Base-by-base conservation (phyloP, 2,888 invertebrate species). In the Pecten maximus region DNA sequence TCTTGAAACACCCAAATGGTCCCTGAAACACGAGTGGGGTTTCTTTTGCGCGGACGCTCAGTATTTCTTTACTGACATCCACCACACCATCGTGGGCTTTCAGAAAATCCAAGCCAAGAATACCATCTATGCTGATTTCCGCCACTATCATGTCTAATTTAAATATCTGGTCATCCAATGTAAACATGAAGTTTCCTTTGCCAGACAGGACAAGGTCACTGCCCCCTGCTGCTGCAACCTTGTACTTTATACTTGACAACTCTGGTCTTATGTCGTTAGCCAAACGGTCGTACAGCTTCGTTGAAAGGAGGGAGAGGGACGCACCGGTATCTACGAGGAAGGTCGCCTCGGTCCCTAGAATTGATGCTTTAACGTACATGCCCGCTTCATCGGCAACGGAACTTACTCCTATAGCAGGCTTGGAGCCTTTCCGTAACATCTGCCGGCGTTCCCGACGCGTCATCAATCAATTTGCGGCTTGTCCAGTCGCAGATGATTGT, bases 41-140 rank as follows among this genome's bases (percentile, higher is more conserved):
- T 0, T 15, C 40, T 23, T 87, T 28, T 15, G 54, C 87, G 28
- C 88, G 8, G 6, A 91, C 40, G 8, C 15, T 87, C 35, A 90
- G 39, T 3, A 86, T 40, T 19, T 48, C 1, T 12, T n/a, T 16
- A 0, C 35, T 40, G n/a, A 88, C 28, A 87, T 89, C 87, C 74
- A 89, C 35, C 4, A 40, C 35, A 40, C 8, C 39, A 19, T 88
- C 60, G 23, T 90, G 16, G 1, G 19, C 28, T 35, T 35, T 74
- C 88, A 91, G 35, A 86, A 91, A 88, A 23, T 91, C 91, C n/a
- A 90, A 40, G 2, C 91, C 91, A 0, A 90, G n/a, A 10, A 91
- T 88, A 10, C 40, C 89, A 88, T 91, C 91, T 3, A 89, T 39
- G 16, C 87, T 86, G 8, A 91, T 86, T 8, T 91, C 74, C 0